phyloP scores from a whole-genome alignment of 2,113 vertebrate genomes.

The Macheiramphus alcinus region DNA sequence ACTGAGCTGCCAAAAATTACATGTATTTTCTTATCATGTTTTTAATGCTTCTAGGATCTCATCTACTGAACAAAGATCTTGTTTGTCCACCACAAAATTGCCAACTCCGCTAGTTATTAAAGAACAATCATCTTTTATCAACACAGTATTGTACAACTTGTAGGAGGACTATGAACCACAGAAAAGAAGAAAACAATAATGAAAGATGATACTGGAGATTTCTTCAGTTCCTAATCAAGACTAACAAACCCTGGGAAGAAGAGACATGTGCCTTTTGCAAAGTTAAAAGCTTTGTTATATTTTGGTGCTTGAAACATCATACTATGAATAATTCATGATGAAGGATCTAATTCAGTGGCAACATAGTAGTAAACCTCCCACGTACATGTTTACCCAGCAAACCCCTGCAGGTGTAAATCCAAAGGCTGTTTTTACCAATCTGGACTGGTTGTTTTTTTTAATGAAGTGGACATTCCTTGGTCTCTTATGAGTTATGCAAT shows the following conservation, averaged over 20 bases:
- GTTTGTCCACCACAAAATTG: background rate
- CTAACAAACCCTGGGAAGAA: background rate
- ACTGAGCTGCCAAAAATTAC: background rate
- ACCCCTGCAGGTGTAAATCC: background rate
- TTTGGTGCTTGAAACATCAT: background rate
- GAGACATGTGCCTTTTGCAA: background rate
- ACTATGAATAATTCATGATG: background rate
- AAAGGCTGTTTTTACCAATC: background rate
- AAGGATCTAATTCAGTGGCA: background rate
- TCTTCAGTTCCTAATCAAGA: background rate
- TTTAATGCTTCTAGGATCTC: background rate
- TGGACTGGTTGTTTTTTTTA: background rate
- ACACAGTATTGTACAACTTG: background rate
- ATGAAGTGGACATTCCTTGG: background rate
- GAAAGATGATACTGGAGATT: background rate
- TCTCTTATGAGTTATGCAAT: background rate
- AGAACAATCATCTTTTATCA: background rate
- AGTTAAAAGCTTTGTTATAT: background rate
- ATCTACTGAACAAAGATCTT: background rate
- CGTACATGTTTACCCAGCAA: background rate
- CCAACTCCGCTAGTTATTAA: background rate
- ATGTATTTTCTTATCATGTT: background rate
- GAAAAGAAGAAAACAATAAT: background rate
- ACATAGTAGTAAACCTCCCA: background rate
- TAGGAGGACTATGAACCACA: background rate